These are phyloP conservation scores for Caenorhabditis uteleia DNA, from an alignment of 2,888 invertebrate genomes.

Conservation along the genomic window DNA sequence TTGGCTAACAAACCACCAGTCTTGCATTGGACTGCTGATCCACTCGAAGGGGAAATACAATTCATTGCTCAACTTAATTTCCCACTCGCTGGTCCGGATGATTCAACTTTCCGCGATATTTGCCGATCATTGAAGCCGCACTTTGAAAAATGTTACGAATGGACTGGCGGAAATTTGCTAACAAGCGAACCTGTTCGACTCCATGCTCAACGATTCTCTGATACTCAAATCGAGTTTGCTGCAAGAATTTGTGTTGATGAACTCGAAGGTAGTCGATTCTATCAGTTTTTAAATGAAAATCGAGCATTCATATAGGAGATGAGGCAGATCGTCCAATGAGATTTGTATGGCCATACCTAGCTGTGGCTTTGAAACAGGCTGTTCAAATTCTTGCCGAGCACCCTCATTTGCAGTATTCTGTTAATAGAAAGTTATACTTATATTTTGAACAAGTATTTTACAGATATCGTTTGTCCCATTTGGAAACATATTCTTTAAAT, in stretches of 20 bases:
- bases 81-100: slow-evolving; percentile 42
- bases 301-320: slow-evolving; percentile 16
- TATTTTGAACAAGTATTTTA: slow-evolving; percentile 7
- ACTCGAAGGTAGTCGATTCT: slow-evolving; percentile 34
- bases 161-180: slow-evolving; percentile 42
- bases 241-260: slow-evolving; percentile 48
- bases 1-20: slow-evolving; percentile 34
- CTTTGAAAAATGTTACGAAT: slow-evolving; percentile 40
- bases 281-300: too few relatives aligned
- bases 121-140: slow-evolving; percentile 36
- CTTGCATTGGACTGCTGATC: slow-evolving; percentile 47
- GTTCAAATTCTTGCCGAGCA: slow-evolving; percentile 39
- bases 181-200: slow-evolving; percentile 44
- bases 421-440: slow-evolving; percentile 4
- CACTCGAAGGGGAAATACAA: slow-evolving; percentile 48
- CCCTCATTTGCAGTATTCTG: slow-evolving; percentile 38
- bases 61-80: slow-evolving; percentile 45
- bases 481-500: slow-evolving; percentile 36
- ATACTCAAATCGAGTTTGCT: slow-evolving; percentile 41
- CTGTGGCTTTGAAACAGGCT: slow-evolving; percentile 36
- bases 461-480: slow-evolving; percentile 46
- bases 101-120: slow-evolving; percentile 40
- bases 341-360: slow-evolving; percentile 42
- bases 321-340: slow-evolving; percentile 31
- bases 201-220: slow-evolving; percentile 40